Evolutionary conservation across 2,888 invertebrate species (phyloP).

Genomic region (Tipula lateralis): DNA sequence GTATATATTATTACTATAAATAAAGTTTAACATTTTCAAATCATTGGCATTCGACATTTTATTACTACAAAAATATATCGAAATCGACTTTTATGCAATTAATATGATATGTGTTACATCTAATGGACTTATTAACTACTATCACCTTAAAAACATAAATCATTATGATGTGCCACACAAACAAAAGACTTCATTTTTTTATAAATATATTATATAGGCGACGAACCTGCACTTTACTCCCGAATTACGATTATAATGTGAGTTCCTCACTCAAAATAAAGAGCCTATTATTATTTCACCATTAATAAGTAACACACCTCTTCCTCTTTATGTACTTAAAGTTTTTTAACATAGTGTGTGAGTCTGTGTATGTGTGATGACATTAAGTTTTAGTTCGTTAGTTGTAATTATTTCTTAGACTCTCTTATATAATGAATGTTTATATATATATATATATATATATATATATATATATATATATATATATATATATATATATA

Average conservation of each 20-base stretch:
- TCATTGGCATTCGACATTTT: background rate
- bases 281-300: background rate
- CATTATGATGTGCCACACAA: background rate
- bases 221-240: slow-evolving; percentile 19
- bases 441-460: too few relatives aligned
- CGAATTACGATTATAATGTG: background rate
- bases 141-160: background rate
- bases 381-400: slow-evolving; percentile 5
- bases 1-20: too few relatives aligned
- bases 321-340: background rate
- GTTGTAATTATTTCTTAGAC: slow-evolving; percentile 1
- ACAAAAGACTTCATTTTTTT: background rate
- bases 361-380: background rate
- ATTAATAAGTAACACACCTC: background rate
- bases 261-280: background rate
- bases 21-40: background rate
- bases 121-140: slow-evolving; percentile 11
- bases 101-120: slow-evolving; percentile 1
- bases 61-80: background rate
- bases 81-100: background rate
- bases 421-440: too few relatives aligned
- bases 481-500: too few relatives aligned
- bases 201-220: background rate
- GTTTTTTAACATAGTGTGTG: background rate
- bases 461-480: too few relatives aligned